Conservation (phyloP, 2,888 invertebrate genomes). For the Athrips mouffetella region DNA sequence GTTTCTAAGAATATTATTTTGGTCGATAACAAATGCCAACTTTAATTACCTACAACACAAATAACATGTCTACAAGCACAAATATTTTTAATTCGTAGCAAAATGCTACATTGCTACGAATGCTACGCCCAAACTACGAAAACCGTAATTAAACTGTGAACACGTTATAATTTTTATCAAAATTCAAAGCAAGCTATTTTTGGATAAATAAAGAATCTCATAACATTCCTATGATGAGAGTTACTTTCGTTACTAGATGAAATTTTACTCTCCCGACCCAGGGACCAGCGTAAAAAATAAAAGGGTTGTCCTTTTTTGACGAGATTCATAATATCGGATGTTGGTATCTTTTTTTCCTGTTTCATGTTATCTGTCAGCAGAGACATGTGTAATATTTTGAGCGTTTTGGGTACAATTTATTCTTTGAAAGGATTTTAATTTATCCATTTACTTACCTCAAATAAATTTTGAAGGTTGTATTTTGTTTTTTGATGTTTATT, state of each 20-base stretch:
- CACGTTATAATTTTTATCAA: too few species aligned
- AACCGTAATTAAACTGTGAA: too few species aligned
- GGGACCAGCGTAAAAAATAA: slow-evolving; percentile 13
- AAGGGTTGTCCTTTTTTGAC: slow-evolving; percentile 15
- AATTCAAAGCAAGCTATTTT: neutral
- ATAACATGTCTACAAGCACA: too few species aligned
- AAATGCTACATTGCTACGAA: neutral
- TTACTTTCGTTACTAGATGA: slow-evolving; percentile 9
- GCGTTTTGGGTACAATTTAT: neutral
- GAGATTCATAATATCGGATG: slow-evolving; percentile 14
- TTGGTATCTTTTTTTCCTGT: slow-evolving; percentile 8
- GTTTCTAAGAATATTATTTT: too few species aligned
- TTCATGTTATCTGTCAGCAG: slow-evolving; percentile 13
- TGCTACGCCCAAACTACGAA: too few species aligned
- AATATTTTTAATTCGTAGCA: too few species aligned
- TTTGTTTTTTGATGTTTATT: too few species aligned
- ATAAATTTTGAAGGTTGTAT: too few species aligned
- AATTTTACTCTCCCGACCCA: slow-evolving; percentile 7
- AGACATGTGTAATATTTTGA: slow-evolving; percentile 11
- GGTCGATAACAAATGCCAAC: too few species aligned
- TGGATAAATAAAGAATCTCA: slow-evolving; percentile 1
- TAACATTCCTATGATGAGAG: slow-evolving; percentile 6
- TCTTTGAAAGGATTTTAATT: too few species aligned
- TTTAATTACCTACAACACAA: too few species aligned
- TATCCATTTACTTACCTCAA: too few species aligned